These are phyloP conservation scores for Caenorhabditis latens DNA, from an alignment of 1,140 invertebrate species.

Conservation along the genomic window DNA sequence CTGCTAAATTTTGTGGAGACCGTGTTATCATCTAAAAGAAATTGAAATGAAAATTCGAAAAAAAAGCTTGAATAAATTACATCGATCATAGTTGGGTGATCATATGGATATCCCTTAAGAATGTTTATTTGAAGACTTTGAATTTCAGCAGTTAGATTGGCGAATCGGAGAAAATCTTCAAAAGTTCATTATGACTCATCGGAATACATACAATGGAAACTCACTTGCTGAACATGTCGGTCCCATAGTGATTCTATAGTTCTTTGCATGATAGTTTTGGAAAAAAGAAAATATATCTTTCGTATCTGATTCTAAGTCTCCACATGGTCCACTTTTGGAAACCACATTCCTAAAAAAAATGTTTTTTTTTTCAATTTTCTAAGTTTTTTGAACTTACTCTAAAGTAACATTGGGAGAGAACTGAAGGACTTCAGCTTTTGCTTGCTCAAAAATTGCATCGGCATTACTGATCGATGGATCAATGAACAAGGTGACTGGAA, in stretches of 20 bases:
- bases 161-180: slow-evolving; percentile 30
- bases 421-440: slow-evolving; percentile 14
- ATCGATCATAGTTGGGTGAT: slow-evolving; percentile 42
- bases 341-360: slow-evolving; percentile 19
- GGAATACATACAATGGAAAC: not conserved
- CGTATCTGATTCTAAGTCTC: slow-evolving; percentile 8
- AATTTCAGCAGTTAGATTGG: slow-evolving; percentile 21
- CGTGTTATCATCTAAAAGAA: slow-evolving; percentile 16
- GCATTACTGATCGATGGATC: not conserved
- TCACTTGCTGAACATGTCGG: slow-evolving; percentile 23
- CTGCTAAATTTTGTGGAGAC: slow-evolving; percentile 22
- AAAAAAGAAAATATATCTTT: slow-evolving; percentile 22
- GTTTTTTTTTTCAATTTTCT: not conserved
- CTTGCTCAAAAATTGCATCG: slow-evolving; percentile 27
- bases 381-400: not conserved
- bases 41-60: not conserved
- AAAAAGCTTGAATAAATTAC: not conserved
- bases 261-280: slow-evolving; percentile 17
- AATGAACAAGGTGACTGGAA: slow-evolving; percentile 19
- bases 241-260: slow-evolving; percentile 48
- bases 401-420: slow-evolving; percentile 32
- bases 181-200: not conserved
- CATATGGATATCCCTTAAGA: slow-evolving; percentile 14
- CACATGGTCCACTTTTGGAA: not conserved
- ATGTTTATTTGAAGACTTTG: slow-evolving; percentile 14